Evolutionary conservation across 1,140 invertebrate species (phyloP).

Genomic region (Drosophila yakuba): DNA sequence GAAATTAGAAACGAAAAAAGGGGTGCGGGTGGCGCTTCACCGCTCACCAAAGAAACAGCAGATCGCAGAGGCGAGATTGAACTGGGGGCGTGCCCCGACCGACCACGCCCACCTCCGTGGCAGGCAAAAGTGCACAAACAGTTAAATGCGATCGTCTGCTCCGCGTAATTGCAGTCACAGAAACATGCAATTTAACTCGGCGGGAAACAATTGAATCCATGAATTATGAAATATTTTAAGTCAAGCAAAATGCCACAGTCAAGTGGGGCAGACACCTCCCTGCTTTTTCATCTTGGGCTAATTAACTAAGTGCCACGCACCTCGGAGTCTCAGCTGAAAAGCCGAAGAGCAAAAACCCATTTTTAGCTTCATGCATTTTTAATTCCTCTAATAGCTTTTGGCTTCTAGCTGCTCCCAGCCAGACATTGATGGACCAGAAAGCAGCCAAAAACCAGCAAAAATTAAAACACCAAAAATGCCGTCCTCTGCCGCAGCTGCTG

Average conservation of each 20-base stretch:
- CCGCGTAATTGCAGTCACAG: conserved; percentile 41
- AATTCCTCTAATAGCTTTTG: conserved; percentile 83
- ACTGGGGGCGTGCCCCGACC: conserved; percentile 45
- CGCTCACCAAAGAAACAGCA: background rate
- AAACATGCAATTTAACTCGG: conserved; percentile 65
- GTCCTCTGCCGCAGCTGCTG: conserved; percentile 37
- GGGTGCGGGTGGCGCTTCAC: conserved; percentile 39
- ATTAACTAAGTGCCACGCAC: conserved; percentile 71
- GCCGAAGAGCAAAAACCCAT: conserved; percentile 41
- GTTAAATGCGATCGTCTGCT: conserved; percentile 58
- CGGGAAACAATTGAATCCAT: conserved; percentile 70
- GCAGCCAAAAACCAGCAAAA: conserved; percentile 41
- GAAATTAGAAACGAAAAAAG: conserved; percentile 67
- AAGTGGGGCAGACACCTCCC: conserved; percentile 4
- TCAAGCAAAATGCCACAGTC: conserved; percentile 63
- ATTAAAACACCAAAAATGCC: conserved; percentile 68
- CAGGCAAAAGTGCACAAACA: conserved; percentile 68
- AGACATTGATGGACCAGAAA: conserved; percentile 77
- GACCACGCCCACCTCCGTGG: conserved; percentile 13
- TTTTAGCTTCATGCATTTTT: conserved; percentile 82
- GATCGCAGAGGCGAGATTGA: conserved; percentile 52
- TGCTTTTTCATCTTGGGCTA: conserved; percentile 37
- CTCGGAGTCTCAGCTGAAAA: conserved; percentile 21
- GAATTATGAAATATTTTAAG: conserved; percentile 73
- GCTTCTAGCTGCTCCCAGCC: conserved; percentile 43